Evolutionary conservation across 2,113 vertebrate genomes (phyloP).

Genomic region (Ptychochromis oligacanthus): DNA sequence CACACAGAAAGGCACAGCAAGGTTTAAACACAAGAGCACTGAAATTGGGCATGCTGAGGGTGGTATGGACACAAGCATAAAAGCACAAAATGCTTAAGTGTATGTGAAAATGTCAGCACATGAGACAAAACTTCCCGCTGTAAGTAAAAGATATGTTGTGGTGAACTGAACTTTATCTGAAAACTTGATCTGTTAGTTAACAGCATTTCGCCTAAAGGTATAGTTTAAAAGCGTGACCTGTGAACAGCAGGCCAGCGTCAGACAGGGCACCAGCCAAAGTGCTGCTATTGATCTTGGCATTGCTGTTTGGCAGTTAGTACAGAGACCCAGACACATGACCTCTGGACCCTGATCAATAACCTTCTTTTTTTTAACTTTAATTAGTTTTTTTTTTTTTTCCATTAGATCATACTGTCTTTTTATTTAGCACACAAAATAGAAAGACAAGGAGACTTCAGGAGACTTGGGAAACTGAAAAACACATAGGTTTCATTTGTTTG

Average conservation of each 20-base stretch:
- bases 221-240: slow-evolving; percentile 25
- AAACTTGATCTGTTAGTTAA: background rate
- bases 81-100: no score
- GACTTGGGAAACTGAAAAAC: background rate
- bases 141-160: background rate
- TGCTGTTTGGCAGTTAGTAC: slow-evolving; percentile 25
- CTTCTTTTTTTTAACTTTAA: background rate
- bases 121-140: no score
- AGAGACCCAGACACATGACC: slow-evolving; percentile 18
- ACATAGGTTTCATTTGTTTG: background rate
- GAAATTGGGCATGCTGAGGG: no score
- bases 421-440: background rate
- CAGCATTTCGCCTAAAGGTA: slow-evolving; percentile 4
- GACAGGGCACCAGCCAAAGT: background rate
- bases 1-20: no score
- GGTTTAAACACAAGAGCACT: no score
- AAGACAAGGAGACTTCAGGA: background rate
- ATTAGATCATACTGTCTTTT: background rate
- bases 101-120: no score
- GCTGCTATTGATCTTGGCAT: slow-evolving; percentile 34
- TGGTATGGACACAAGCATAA: no score
- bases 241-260: slow-evolving; percentile 10
- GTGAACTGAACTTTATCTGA: background rate
- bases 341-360: slow-evolving; percentile 35
- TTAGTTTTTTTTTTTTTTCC: background rate